A percentile compares a stretch with the other conserved stretches of the same genome.
phyloP scores from a whole-genome alignment of 2,113 vertebrate genomes.

The Centropus bengalensis region DNA sequence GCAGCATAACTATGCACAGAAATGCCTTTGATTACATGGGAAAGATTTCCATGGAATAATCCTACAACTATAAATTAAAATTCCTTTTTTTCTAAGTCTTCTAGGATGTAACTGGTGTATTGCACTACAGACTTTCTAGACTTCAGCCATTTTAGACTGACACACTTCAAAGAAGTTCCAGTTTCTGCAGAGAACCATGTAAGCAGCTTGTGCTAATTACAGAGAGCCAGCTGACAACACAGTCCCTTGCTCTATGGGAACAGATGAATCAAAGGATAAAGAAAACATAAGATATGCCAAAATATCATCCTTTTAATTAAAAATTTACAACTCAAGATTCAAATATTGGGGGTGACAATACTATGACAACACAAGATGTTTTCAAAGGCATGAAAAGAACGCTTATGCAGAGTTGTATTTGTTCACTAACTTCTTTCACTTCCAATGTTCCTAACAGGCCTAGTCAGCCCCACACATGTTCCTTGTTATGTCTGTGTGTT shows the following conservation, averaged over 20 bases:
- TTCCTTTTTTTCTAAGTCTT: background rate
- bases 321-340: background rate
- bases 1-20: background rate
- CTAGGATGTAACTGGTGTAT: background rate
- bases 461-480: background rate
- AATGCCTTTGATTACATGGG: no score
- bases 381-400: background rate
- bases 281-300: background rate
- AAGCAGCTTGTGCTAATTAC: constrained; percentile 29
- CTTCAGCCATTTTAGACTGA: background rate
- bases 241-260: background rate
- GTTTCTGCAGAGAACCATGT: background rate
- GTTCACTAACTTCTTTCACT: background rate
- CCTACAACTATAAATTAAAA: background rate
- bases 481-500: constrained; percentile 27
- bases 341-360: background rate
- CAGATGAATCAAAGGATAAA: background rate
- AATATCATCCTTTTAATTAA: background rate
- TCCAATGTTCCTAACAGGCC: background rate
- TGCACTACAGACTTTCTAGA: background rate
- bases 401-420: background rate
- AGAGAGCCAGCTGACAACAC: background rate
- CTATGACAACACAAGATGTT: background rate
- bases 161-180: constrained; percentile 4
- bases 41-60: background rate